phyloP scores from a whole-genome alignment of 2,888 invertebrate species.

The Argyra leucocephala region DNA sequence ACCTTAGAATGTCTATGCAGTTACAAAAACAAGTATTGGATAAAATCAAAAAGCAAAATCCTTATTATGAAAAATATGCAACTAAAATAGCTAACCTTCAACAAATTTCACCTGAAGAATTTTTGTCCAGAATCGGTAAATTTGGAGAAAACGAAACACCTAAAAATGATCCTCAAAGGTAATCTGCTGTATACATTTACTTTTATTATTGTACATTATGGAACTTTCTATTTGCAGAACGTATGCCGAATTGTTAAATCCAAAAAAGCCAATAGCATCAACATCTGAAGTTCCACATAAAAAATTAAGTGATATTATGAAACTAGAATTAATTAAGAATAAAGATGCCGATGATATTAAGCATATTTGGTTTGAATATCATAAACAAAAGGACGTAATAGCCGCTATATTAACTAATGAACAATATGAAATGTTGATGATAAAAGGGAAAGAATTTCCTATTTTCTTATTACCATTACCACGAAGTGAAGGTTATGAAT shows the following conservation, averaged over 20 bases:
- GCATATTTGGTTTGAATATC: constrained; percentile 71
- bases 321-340: constrained; percentile 61
- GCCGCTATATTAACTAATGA: constrained; percentile 59
- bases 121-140: constrained; percentile 54
- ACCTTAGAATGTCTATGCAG: constrained; percentile 42
- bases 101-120: constrained; percentile 65
- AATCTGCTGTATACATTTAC: constrained; percentile 25
- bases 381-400: constrained; percentile 65
- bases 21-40: constrained; percentile 45
- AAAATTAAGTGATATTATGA: constrained; percentile 61
- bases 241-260: constrained; percentile 56
- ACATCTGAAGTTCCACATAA: constrained; percentile 44
- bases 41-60: constrained; percentile 52
- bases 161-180: constrained; percentile 31
- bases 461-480: constrained; percentile 74
- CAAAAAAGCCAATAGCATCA: constrained; percentile 46
- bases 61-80: constrained; percentile 74
- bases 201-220: neutral
- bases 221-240: constrained; percentile 42
- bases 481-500: constrained; percentile 74
- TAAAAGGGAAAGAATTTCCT: constrained; percentile 52
- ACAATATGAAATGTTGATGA: constrained; percentile 51
- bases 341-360: constrained; percentile 63
- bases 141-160: constrained; percentile 35
- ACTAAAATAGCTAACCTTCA: constrained; percentile 64